Percentiles rank a stretch among this genome's conserved stretches.
These are phyloP conservation scores for Elephantulus edwardii DNA, from an alignment of 2,113 vertebrate species.

Conservation along the genomic window DNA sequence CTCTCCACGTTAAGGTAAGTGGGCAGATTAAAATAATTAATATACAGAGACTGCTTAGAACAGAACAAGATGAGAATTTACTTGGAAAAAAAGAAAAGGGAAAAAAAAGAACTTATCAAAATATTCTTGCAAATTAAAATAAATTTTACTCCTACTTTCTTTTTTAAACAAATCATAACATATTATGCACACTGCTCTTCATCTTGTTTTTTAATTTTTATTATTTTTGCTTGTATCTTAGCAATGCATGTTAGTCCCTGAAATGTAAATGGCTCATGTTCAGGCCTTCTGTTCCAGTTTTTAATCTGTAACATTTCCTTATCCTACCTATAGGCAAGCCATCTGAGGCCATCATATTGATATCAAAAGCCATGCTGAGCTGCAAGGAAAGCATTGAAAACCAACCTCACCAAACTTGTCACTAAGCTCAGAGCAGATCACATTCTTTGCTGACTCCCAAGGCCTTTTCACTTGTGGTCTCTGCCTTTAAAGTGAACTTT, in stretches of 20 bases:
- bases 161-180: neutral
- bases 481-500: no score
- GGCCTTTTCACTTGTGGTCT: neutral
- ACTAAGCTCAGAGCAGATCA: neutral
- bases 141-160: neutral
- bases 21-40: neutral
- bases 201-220: neutral
- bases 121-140: neutral
- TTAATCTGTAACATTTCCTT: neutral
- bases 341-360: neutral
- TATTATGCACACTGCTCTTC: rapidly evolving
- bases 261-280: neutral
- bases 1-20: no score
- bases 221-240: neutral
- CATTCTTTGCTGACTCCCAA: neutral
- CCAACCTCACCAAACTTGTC: neutral
- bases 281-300: neutral
- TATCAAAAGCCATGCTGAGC: neutral
- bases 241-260: neutral
- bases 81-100: no score
- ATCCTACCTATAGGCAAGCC: neutral
- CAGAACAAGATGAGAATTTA: neutral
- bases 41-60: neutral
- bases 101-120: slow-evolving; percentile 4
- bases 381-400: neutral